Evolutionary conservation across 2,888 invertebrate genomes (phyloP).

Genomic region (Acrocyrtus sp.): DNA sequence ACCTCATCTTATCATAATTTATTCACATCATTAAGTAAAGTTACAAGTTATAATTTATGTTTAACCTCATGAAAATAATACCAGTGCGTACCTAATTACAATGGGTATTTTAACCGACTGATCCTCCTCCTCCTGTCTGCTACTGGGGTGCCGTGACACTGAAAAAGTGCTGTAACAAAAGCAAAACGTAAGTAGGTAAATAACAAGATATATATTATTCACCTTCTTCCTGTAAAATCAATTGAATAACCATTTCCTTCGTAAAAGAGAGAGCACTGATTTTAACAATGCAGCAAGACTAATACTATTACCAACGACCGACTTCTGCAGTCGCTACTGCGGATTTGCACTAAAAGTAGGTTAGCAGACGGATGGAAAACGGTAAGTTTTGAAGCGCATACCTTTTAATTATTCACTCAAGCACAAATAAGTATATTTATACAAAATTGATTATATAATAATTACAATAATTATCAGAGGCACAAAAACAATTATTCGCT

Average conservation of each 20-base stretch:
- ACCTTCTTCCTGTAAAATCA: background rate
- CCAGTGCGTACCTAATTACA: no score
- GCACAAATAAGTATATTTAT: no score
- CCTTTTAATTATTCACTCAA: no score
- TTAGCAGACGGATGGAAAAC: background rate
- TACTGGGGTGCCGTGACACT: slow-evolving; percentile 17
- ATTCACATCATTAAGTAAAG: background rate
- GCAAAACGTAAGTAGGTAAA: slow-evolving; percentile 11
- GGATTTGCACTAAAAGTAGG: background rate
- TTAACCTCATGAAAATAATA: no score
- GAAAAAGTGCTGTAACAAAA: slow-evolving; percentile 17
- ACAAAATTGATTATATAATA: no score
- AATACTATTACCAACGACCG: background rate
- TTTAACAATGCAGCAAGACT: background rate
- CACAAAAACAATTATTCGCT: no score
- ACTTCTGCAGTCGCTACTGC: no score
- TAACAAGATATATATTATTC: background rate
- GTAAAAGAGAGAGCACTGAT: background rate
- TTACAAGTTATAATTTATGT: no score
- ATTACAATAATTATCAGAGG: no score
- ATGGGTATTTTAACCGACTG: background rate
- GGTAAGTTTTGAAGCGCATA: background rate
- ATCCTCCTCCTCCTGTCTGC: background rate
- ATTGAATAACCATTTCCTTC: background rate
- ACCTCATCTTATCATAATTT: background rate